Base-by-base conservation (phyloP, 1,140 invertebrate genomes). In the Epicauta chinensis region DNA sequence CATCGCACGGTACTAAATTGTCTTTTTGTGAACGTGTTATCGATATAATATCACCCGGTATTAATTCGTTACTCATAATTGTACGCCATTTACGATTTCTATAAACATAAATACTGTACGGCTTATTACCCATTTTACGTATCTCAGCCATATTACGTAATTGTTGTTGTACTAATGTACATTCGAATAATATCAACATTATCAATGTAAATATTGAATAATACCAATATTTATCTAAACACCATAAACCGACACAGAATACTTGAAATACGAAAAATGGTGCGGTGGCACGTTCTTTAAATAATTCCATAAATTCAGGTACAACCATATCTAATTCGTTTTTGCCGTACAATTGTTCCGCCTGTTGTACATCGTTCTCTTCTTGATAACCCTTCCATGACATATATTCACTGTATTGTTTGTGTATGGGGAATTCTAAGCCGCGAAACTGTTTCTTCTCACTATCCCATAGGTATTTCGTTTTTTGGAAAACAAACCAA, bases 71-170 rank as follows among this genome's bases (percentile, higher is more conserved):
- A 55, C 87, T 91, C 51, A 84, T 76, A 31, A 98, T 82, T 39
- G 81, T 81, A 35, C 91, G 77, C 97, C 97, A 99, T 70, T 91
- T 83, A 62, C 90, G 81, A 67, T 92, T 91, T 60, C 97, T 81
- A 66, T 98, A 97, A 0, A 92, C 93, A 81, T 95, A 84, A 57
- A 98, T 88, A 51, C 82, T 79, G 67, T 96, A 97, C 0, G 95
- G 93, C 73, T 96, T 96, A 61, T 96, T 98, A 12, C 96, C 97
- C 97, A 99, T 99, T 75, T 97, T 95, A n/a, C 96, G 78, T 59
- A 99, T 98, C 75, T 98, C 95, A n/a, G 92, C 85, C 92, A 99
- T 97, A 70, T 99, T 99, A 59, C 90, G 76, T 4, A 99, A 66
- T 68, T 99, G 97, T 67, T 99, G 97, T 64, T 98, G 94, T 1